Percentiles rank a stretch among this genome's conserved stretches.
phyloP scores from a whole-genome alignment of 2,888 invertebrate species.

The Griposia aprilina region DNA sequence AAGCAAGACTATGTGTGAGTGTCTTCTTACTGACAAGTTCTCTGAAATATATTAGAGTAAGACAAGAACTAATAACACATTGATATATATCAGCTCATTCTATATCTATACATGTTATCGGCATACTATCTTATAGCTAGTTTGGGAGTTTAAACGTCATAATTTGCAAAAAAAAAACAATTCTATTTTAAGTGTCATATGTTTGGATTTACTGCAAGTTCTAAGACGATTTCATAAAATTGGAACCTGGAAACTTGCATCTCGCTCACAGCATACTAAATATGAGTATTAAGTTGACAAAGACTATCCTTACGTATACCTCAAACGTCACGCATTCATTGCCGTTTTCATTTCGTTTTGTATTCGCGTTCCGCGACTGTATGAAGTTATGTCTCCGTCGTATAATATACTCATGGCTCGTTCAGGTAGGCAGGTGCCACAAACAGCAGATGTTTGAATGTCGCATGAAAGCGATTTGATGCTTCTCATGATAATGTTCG shows the following conservation, averaged over 20 bases:
- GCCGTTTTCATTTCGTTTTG: neutral
- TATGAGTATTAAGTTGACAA: neutral
- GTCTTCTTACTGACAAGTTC: too few relatives aligned
- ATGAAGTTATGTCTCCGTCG: slow-evolving; percentile 22
- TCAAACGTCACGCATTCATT: neutral
- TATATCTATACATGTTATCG: too few relatives aligned
- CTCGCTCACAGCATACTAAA: neutral
- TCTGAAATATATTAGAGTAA: too few relatives aligned
- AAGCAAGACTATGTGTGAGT: too few relatives aligned
- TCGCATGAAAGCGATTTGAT: slow-evolving; percentile 59
- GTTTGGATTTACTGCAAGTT: too few relatives aligned
- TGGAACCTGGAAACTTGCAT: too few relatives aligned
- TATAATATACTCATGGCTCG: slow-evolving; percentile 26
- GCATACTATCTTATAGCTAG: neutral
- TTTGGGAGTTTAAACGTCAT: neutral
- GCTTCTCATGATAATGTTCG: slow-evolving; percentile 37
- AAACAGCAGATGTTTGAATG: slow-evolving; percentile 47
- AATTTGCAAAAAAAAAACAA: neutral
- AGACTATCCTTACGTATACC: neutral
- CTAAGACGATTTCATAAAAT: too few relatives aligned
- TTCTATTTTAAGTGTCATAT: too few relatives aligned
- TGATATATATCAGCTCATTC: too few relatives aligned
- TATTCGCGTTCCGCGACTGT: neutral
- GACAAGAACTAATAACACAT: too few relatives aligned
- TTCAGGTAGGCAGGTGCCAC: slow-evolving; percentile 78